Evolutionary conservation across 2,113 vertebrate genomes (phyloP), one percentile per base, ranked within the genome.

Genomic region (Siniperca chuatsi): DNA sequence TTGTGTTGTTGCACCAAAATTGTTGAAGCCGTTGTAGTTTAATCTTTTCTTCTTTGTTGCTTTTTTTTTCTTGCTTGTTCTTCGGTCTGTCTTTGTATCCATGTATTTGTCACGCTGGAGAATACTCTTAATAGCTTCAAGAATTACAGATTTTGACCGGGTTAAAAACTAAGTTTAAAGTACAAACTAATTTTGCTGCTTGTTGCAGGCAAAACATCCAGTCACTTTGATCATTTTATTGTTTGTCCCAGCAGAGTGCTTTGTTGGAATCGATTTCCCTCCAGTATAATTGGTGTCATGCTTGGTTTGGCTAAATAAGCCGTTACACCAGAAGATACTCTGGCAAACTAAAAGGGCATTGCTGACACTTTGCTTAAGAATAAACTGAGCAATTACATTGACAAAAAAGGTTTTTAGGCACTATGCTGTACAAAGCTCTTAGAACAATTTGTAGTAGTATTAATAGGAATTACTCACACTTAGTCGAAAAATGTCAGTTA

Each of bases 221-320:
- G 83, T 86, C 18, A 54, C 88, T 93, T 88, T 90, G 89, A 92
- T 91, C 83, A 62, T 82, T 73, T 79, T 86, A 82, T 85, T 91
- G 84, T 92, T 90, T 84, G 75, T 83, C 84, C 83, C 68, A 48
- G 80, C 88, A 87, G 75, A 86, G 81, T 74, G 73, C 79, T 87
- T 85, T 82, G 83, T 73, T 75, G 75, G 78, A 92, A 92, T 94
- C 74, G 89, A 92, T 94, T 89, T 85, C 82, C 82, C 80, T 83
- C 83, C 67, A 50, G 83, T 70, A 64, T 92, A 93, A 95, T 92
- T 94, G 88, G 72, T 90, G 89, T 86, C 85, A 90, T 81, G 78
- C 84, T 80, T 90, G 84, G 70, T 88, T 93, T 87, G 85, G 84
- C 81, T 92, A 93, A 95, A 92, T 89, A 93, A 95, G 88, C 90